A percentile compares a stretch with the other conserved stretches of the same genome.
phyloP scores from a whole-genome alignment of 2,797 vertebrate species.

The Mionectes olivaceus region DNA sequence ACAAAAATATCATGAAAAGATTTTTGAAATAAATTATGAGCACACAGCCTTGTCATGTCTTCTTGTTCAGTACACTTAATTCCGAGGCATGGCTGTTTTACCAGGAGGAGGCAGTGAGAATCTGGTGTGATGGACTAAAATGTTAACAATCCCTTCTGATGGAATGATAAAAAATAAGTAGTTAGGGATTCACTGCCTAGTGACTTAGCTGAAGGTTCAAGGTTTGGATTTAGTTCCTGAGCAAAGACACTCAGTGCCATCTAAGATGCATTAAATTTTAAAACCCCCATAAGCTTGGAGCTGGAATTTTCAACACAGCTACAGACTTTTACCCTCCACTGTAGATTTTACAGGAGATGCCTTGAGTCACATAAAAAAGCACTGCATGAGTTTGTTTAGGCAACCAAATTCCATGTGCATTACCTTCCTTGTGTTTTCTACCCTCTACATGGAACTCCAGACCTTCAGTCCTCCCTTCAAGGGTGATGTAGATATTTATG shows the following conservation, averaged over 20 bases:
- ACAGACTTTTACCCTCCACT: neutral
- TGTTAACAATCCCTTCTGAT: neutral
- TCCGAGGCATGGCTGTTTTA: neutral
- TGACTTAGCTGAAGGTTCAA: neutral
- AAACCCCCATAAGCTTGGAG: accelerated
- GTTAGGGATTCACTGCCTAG: neutral
- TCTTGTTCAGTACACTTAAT: neutral
- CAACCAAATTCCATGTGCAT: neutral
- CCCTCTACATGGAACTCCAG: neutral
- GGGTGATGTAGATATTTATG: accelerated
- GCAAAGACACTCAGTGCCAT: neutral
- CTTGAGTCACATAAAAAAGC: neutral
- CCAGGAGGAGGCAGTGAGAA: neutral
- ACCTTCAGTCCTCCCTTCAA: neutral
- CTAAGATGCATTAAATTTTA: neutral
- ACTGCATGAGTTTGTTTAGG: neutral
- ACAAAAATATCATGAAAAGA: neutral
- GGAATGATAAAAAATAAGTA: neutral
- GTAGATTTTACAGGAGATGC: neutral
- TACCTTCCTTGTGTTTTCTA: neutral
- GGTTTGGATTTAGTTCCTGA: neutral
- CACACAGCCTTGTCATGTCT: neutral
- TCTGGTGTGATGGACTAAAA: neutral
- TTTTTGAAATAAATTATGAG: neutral
- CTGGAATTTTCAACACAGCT: neutral